phyloP scores from a whole-genome alignment of 1,140 invertebrate genomes.

The Cherax destructor region DNA sequence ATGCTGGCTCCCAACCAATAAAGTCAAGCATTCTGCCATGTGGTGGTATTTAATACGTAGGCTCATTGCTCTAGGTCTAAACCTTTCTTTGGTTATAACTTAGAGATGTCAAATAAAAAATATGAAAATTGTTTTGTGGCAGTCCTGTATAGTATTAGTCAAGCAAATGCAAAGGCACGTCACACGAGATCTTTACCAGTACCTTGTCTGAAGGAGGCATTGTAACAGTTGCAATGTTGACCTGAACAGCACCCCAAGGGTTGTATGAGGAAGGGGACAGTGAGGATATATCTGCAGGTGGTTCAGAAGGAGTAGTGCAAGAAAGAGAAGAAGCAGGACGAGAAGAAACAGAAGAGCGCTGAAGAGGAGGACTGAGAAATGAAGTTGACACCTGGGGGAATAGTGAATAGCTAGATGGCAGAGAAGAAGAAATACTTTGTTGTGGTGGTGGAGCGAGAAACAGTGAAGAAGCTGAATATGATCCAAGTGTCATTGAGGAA shows the following conservation, averaged over 20 bases:
- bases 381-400: conserved; percentile 7
- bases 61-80: neutral
- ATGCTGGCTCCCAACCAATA: neutral
- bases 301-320: conserved; percentile 7
- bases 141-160: neutral
- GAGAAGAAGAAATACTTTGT: conserved; percentile 1
- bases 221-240: conserved; percentile 42
- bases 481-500: neutral
- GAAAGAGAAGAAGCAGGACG: conserved; percentile 52
- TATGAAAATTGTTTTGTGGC: neutral
- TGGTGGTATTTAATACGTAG: neutral
- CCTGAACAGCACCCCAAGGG: conserved; percentile 63
- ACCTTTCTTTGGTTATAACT: neutral
- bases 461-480: conserved; percentile 12
- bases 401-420: conserved; percentile 18
- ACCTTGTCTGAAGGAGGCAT: conserved; percentile 25
- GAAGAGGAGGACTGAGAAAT: conserved; percentile 72
- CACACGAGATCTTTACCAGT: conserved; percentile 3
- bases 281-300: conserved; percentile 3
- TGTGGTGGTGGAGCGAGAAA: conserved; percentile 18
- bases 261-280: conserved; percentile 40
- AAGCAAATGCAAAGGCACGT: neutral
- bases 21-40: neutral
- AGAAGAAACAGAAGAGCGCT: conserved; percentile 27
- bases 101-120: neutral